Evolutionary conservation across 2,888 invertebrate genomes (phyloP).

Genomic region (Enoplolaimus lenunculus): DNA sequence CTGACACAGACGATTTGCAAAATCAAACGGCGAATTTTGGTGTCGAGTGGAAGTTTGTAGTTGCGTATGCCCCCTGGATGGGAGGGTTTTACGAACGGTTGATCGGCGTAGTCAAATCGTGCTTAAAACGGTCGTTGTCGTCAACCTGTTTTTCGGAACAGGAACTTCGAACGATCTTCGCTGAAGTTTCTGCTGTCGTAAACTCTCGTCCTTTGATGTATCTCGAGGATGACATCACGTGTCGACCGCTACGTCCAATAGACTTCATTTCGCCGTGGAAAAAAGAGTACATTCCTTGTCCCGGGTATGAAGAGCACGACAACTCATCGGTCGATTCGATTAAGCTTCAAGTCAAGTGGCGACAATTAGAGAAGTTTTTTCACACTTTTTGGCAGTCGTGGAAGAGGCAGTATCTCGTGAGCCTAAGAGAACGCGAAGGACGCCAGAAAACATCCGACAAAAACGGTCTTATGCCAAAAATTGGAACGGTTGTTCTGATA

Average conservation of each 20-base stretch:
- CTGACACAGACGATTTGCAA: not conserved
- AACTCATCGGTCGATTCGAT: not conserved
- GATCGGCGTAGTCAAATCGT: not conserved
- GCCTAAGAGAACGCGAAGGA: conserved; percentile 2
- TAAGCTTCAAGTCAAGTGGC: conserved; percentile 3
- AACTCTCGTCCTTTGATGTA: conserved; percentile 5
- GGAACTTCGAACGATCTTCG: not conserved
- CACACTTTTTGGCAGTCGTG: conserved; percentile 10
- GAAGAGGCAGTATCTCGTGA: conserved; percentile 10
- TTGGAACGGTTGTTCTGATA: conserved; percentile 13
- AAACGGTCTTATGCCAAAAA: not conserved
- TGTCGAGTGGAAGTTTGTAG: conserved; percentile 4
- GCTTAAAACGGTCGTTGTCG: not conserved
- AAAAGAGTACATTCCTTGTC: not conserved
- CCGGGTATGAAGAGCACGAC: not conserved
- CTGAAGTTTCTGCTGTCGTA: not conserved
- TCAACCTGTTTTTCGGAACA: not conserved
- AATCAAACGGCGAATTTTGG: not conserved
- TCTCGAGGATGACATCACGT: not conserved
- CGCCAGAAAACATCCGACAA: not conserved
- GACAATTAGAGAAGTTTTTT: not conserved
- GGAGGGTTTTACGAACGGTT: conserved; percentile 13
- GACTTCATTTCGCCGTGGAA: not conserved
- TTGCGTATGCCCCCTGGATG: conserved; percentile 4
- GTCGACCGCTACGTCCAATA: not conserved